Evolutionary conservation across 2,888 invertebrate species (phyloP).

Genomic region (Cerceris ruficornis): DNA sequence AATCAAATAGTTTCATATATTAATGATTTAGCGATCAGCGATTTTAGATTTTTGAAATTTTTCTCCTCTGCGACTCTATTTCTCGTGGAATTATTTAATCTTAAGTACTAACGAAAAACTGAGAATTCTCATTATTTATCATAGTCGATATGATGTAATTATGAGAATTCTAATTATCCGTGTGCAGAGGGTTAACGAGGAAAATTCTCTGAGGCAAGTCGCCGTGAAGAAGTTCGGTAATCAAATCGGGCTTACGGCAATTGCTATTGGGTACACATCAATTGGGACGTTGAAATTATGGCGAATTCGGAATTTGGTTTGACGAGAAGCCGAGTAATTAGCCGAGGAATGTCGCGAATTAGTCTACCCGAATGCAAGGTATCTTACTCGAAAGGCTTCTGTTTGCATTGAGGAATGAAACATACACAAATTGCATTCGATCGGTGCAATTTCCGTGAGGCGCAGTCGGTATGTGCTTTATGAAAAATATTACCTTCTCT

Average conservation of each 20-base stretch:
- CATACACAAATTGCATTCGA: neutral
- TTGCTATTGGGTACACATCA: slow-evolving; percentile 2
- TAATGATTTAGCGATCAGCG: no score
- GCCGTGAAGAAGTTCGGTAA: slow-evolving; percentile 11
- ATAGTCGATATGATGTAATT: no score
- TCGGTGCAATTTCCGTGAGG: neutral
- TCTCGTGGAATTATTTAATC: no score
- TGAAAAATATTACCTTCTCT: no score
- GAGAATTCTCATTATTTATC: no score
- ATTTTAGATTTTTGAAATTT: no score
- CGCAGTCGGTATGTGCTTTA: no score
- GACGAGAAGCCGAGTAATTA: slow-evolving; percentile 53
- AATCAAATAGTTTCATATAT: no score
- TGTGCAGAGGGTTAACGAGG: neutral
- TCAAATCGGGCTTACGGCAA: slow-evolving; percentile 18
- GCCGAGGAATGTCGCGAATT: slow-evolving; percentile 38
- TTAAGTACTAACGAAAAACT: no score
- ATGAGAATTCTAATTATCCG: neutral
- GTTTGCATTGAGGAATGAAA: slow-evolving; percentile 28
- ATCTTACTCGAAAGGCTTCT: slow-evolving; percentile 24
- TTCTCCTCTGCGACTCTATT: no score
- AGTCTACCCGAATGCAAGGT: slow-evolving; percentile 34
- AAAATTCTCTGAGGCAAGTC: neutral
- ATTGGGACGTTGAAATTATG: slow-evolving; percentile 42
- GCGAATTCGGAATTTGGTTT: slow-evolving; percentile 54